Base-by-base conservation (phyloP, 1,140 invertebrate species). In the Achroia grisella region DNA sequence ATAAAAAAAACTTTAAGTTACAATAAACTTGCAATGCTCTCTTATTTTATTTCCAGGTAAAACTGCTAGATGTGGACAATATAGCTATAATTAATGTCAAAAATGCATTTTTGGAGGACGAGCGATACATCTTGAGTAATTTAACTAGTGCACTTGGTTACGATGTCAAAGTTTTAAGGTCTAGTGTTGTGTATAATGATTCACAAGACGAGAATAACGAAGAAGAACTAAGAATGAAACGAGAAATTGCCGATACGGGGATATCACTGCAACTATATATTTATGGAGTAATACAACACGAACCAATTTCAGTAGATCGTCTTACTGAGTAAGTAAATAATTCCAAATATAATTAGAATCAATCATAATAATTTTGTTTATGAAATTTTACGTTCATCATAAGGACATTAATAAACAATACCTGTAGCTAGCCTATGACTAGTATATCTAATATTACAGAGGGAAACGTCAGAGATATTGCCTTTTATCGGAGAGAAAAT, bases 31-130 rank as follows among this genome's bases (percentile, higher is more conserved):
- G n/a, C n/a, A 23, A 23, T 6, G 17, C 6, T 3, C 6, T 2
- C 2, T 9, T 36, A 15, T 37, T 6, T 34, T 32, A 40, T 42
- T 80, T 69, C 9, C 56, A 84, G 80, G 68, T 81, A 9, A 72
- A 68, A 62, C 48, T 81, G 48, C 42, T 84, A 30, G 48, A 72
- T 15, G 40, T 40, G 35, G 53, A 62, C 43, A 58, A 77, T 37
- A 77, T 84, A 13, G 72, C 68, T 2, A 74, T 84, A 3, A 23
- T 84, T 2, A 74, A 72, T n/a, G 53, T 80, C 11, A 48, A 40
- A 49, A 51, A 71, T 28, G 57, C 65, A 33, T 84, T 82, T 44
- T 40, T 77, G 37, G 64, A 77, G 11, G 63, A 81, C 43, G 76
- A 84, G 59, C 11, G 40, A 11, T 14, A 9, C n/a, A 62, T 84